Percentiles rank a stretch among this genome's conserved stretches.
Conservation (phyloP, 2,888 invertebrate species). For the Harpalus rufipes region DNA sequence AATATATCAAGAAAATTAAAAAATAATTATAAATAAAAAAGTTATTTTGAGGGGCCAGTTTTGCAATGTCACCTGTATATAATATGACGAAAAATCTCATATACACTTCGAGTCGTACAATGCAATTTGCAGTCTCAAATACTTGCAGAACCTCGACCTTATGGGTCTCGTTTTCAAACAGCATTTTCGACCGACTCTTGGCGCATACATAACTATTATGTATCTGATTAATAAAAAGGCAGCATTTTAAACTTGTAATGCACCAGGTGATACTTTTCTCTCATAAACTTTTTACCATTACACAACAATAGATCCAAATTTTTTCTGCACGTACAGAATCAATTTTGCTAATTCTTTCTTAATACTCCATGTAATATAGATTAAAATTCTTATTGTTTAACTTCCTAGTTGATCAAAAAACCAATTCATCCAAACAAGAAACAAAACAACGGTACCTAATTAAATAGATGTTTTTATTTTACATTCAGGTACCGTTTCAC, state of each 20-base stretch:
- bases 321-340: neutral
- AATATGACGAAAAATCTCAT: too few relatives aligned
- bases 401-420: neutral
- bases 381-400: neutral
- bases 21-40: too few relatives aligned
- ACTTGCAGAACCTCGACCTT: too few relatives aligned
- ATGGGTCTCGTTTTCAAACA: too few relatives aligned
- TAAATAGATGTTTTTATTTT: neutral
- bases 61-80: too few relatives aligned
- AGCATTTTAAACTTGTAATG: neutral
- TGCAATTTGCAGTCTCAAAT: too few relatives aligned
- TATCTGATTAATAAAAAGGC: neutral
- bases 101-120: too few relatives aligned
- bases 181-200: too few relatives aligned
- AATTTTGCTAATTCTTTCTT: neutral
- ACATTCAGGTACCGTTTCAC: constrained; percentile 40
- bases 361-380: neutral
- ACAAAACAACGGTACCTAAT: neutral
- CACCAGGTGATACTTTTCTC: neutral
- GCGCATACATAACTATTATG: too few relatives aligned
- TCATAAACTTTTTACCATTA: neutral
- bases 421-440: constrained; percentile 12
- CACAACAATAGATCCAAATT: neutral
- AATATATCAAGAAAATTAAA: too few relatives aligned
- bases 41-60: too few relatives aligned